Evolutionary conservation across 2,113 vertebrate genomes (phyloP).

Genomic region (Scophthalmus maximus): DNA sequence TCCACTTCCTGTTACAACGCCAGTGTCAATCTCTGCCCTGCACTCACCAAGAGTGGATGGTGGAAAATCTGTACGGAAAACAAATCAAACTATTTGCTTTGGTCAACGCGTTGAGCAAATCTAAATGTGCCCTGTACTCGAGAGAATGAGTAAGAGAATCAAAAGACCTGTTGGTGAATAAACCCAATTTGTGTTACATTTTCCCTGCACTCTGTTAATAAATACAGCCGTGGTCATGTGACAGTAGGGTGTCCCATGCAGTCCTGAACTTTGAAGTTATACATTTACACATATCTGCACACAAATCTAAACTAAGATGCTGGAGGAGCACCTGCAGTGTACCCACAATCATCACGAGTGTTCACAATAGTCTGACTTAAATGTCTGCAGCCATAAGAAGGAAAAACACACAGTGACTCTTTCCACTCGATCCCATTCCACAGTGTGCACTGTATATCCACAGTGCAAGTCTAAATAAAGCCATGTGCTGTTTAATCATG

Average conservation of each 20-base stretch:
- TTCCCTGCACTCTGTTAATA: not conserved
- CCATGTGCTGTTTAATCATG: conserved; percentile 66
- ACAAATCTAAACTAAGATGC: too few species aligned
- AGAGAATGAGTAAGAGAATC: too few species aligned
- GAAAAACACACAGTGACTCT: not conserved
- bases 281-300: not conserved
- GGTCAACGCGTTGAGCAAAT: not conserved
- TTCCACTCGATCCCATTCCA: not conserved
- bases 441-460: not conserved
- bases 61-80: not conserved
- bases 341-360: too few species aligned
- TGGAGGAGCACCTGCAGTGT: too few species aligned
- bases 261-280: conserved; percentile 21
- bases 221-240: not conserved
- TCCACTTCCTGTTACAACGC: conserved; percentile 31
- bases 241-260: not conserved
- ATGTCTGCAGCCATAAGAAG: conserved; percentile 16
- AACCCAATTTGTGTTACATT: conserved; percentile 1
- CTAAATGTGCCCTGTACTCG: too few species aligned
- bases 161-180: not conserved
- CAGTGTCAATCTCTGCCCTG: conserved; percentile 35
- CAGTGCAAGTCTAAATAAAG: conserved; percentile 53
- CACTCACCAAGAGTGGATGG: not conserved
- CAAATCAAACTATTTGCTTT: conserved; percentile 1
- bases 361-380: too few species aligned